Conservation (phyloP, 2,113 vertebrate species). For the Ivindomyrus marchei region DNA sequence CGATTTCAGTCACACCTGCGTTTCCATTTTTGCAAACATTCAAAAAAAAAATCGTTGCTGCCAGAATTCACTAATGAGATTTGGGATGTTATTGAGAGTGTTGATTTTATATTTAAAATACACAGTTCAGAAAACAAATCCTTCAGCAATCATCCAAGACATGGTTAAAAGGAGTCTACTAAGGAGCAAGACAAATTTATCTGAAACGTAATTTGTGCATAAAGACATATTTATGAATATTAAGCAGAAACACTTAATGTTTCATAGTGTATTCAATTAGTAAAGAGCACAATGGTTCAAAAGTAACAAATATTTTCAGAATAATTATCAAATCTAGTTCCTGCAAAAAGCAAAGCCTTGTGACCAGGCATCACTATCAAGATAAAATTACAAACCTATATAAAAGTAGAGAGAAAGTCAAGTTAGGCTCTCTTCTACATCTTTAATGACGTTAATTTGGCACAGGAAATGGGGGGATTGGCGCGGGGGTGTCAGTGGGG, state of each 20-base stretch:
- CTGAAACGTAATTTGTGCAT: background rate
- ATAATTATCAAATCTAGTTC: background rate
- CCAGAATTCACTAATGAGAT: background rate
- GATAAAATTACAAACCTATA: background rate
- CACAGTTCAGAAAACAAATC: background rate
- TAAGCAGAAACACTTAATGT: background rate
- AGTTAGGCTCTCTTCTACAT: background rate
- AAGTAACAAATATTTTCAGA: background rate
- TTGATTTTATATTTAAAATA: background rate
- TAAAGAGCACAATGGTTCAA: background rate
- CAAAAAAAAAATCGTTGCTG: background rate
- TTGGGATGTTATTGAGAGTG: background rate
- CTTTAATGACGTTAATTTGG: conserved; percentile 51
- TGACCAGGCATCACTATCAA: background rate
- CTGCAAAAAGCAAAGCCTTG: background rate
- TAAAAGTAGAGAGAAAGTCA: background rate
- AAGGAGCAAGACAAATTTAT: background rate
- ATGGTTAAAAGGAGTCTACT: background rate
- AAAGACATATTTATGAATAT: background rate
- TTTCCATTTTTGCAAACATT: background rate
- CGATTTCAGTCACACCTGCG: background rate
- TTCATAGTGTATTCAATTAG: background rate
- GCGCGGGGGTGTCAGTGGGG: conserved; percentile 35
- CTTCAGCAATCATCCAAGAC: background rate
- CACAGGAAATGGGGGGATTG: conserved; percentile 53